Evolutionary conservation across 1,140 invertebrate species (phyloP).

Genomic region (Brachionus calyciflorus): DNA sequence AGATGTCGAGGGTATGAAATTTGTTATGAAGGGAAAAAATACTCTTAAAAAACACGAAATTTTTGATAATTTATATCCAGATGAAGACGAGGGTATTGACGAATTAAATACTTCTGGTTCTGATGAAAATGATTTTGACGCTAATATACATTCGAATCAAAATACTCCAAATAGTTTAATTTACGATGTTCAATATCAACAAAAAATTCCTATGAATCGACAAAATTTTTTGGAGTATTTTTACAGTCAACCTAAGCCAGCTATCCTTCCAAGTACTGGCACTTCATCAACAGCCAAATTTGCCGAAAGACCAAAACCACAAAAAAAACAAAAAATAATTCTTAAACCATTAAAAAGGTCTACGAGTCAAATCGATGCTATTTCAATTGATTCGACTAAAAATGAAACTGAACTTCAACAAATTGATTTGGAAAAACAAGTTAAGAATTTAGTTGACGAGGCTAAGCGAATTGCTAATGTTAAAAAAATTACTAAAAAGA

Average conservation of each 20-base stretch:
- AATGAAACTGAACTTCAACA: not conserved
- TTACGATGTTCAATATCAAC: not conserved
- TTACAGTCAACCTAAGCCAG: conserved; percentile 38
- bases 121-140: not conserved
- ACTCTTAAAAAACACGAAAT: not conserved
- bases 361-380: not conserved
- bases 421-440: conserved; percentile 21
- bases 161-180: conserved; percentile 22
- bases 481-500: conserved; percentile 13
- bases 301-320: conserved; percentile 9
- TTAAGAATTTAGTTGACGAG: conserved; percentile 9
- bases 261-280: conserved; percentile 11
- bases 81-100: conserved; percentile 34
- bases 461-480: conserved; percentile 12
- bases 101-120: not conserved
- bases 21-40: conserved; percentile 26
- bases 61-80: not conserved
- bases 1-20: not conserved
- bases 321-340: conserved; percentile 20
- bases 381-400: not conserved
- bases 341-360: conserved; percentile 19
- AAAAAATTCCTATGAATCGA: not conserved
- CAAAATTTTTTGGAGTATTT: conserved; percentile 3
- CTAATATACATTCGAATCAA: not conserved
- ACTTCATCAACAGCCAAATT: conserved; percentile 3